Percentiles rank a stretch among this genome's conserved stretches.
These are phyloP conservation scores for Tenthredo mesomela DNA, from an alignment of 2,888 invertebrate species.

Conservation along the genomic window DNA sequence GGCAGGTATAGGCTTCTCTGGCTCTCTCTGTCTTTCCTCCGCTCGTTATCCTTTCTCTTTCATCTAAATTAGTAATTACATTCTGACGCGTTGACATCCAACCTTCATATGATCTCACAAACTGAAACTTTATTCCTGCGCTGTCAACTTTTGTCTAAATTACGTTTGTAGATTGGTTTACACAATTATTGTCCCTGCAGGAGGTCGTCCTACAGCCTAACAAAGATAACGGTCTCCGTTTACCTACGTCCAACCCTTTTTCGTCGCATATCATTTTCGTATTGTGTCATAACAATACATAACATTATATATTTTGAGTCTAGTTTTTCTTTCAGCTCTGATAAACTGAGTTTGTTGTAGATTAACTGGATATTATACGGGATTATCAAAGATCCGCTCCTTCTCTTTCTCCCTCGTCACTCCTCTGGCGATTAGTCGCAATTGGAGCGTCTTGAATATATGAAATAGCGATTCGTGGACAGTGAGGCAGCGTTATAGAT, in stretches of 20 bases:
- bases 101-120: conserved; percentile 18
- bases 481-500: conserved; percentile 37
- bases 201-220: background rate
- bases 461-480: conserved; percentile 38
- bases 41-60: conserved; percentile 19
- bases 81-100: conserved; percentile 29
- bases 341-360: background rate
- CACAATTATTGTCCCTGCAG: conserved; percentile 30
- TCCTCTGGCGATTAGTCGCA: background rate
- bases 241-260: background rate
- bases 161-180: conserved; percentile 29
- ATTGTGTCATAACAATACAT: background rate
- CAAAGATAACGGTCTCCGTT: background rate
- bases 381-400: background rate
- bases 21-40: background rate
- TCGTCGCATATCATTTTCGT: background rate
- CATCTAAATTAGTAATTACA: conserved; percentile 25
- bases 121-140: conserved; percentile 23
- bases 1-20: background rate
- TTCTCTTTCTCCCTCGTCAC: background rate
- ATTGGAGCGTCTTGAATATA: background rate
- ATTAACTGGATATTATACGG: background rate
- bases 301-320: background rate
- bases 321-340: background rate
- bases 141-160: background rate